Evolutionary conservation across 2,888 invertebrate genomes (phyloP).

Genomic region (Phalera bucephala): DNA sequence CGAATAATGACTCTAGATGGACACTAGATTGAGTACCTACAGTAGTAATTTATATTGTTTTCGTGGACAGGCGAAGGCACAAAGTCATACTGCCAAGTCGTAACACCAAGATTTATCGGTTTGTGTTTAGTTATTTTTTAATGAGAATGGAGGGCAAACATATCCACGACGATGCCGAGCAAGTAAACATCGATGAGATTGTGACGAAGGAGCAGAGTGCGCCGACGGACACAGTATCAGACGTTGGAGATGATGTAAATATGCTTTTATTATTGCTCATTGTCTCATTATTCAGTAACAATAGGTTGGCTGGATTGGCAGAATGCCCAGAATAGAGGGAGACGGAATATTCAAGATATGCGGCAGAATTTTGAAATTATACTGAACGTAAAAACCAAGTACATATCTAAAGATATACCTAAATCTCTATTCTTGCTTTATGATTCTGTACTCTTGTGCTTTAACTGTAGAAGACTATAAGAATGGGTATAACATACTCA

Average conservation of each 20-base stretch:
- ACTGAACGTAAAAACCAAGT: neutral
- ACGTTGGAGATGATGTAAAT: slow-evolving; percentile 52
- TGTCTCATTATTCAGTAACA: neutral
- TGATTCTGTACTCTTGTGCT: neutral
- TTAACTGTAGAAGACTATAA: no score
- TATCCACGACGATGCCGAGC: slow-evolving; percentile 32
- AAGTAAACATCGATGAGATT: slow-evolving; percentile 48
- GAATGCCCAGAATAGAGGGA: no score
- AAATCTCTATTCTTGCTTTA: neutral
- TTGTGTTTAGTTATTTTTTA: slow-evolving; percentile 31
- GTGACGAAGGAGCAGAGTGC: slow-evolving; percentile 46
- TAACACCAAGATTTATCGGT: neutral
- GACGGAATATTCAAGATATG: no score
- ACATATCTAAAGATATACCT: neutral
- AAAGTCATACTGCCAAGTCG: no score
- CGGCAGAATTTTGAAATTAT: no score
- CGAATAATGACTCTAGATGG: no score
- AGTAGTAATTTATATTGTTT: no score
- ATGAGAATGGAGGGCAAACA: slow-evolving; percentile 47
- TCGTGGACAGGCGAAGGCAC: no score
- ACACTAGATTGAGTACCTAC: no score
- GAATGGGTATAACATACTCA: no score
- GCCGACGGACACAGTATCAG: slow-evolving; percentile 41
- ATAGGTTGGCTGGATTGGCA: neutral
- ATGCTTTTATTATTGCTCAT: slow-evolving; percentile 2